phyloP scores from a whole-genome alignment of 2,888 invertebrate species.

The Clepsis dumicolana region DNA sequence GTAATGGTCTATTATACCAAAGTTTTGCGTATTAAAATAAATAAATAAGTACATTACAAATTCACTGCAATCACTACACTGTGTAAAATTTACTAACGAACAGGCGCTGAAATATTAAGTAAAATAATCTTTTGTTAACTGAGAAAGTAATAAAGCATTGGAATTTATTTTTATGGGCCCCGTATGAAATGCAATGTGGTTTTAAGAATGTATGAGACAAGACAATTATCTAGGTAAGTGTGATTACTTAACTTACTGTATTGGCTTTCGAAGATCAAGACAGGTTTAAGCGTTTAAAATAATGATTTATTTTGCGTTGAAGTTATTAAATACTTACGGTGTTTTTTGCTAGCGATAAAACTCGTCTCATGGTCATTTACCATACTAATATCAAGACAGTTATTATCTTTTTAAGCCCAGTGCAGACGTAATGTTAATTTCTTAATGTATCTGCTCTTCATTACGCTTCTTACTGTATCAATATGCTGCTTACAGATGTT shows the following conservation, averaged over 20 bases:
- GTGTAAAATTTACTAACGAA: conserved; percentile 21
- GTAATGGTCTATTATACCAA: no score
- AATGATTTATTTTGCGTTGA: neutral
- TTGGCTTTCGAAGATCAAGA: conserved; percentile 12
- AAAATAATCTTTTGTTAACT: conserved; percentile 26
- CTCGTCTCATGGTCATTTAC: neutral
- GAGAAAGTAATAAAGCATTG: conserved; percentile 31
- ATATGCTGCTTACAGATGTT: neutral
- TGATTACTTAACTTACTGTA: conserved; percentile 23
- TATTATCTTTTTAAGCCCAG: neutral
- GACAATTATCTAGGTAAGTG: conserved; percentile 33
- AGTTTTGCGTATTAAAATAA: no score
- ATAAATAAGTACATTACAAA: no score
- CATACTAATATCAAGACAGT: neutral
- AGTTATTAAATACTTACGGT: neutral
- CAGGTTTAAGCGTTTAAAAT: conserved; percentile 14
- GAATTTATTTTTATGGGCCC: conserved; percentile 30
- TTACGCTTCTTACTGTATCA: neutral
- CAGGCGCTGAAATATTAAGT: conserved; percentile 19
- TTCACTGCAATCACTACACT: no score
- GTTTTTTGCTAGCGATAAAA: neutral
- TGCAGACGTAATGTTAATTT: neutral
- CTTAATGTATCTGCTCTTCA: neutral
- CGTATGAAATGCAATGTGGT: conserved; percentile 35
- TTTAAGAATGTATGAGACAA: conserved; percentile 42